Evolutionary conservation across 2,113 vertebrate species (phyloP).

Genomic region (Hystrix brachyura): DNA sequence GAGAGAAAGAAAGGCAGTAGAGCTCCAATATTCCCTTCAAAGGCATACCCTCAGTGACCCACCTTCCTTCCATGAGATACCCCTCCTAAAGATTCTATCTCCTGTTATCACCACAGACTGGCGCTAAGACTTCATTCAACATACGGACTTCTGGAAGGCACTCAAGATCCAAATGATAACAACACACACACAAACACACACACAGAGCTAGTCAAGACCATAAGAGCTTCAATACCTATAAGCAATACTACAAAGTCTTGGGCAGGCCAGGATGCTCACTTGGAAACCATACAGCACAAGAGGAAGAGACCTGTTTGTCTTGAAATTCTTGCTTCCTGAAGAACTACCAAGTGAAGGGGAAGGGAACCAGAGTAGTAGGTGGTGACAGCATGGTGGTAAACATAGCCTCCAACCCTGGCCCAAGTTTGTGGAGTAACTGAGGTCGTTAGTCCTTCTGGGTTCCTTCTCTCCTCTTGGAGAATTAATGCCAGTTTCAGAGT

Average conservation of each 20-base stretch:
- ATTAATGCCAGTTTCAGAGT: not conserved
- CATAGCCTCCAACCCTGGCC: not conserved
- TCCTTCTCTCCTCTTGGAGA: conserved; percentile 8
- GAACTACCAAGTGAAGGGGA: not conserved
- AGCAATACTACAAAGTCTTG: not conserved
- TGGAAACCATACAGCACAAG: not conserved
- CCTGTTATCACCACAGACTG: not conserved
- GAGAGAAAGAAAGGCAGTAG: not conserved
- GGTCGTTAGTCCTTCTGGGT: not conserved
- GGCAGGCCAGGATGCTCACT: not conserved
- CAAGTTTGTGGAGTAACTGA: not conserved
- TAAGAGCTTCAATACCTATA: not conserved
- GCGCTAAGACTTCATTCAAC: not conserved
- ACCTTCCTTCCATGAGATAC: not conserved
- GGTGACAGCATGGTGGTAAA: not conserved
- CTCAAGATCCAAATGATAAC: not conserved
- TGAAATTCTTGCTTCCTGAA: not conserved
- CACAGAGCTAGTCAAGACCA: not conserved
- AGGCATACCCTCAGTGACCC: not conserved
- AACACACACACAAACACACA: not conserved
- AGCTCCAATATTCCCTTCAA: not conserved
- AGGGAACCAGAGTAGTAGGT: not conserved
- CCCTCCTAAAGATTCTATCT: not conserved
- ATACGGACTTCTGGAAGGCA: not conserved
- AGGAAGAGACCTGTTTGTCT: not conserved